A percentile compares a stretch with the other conserved stretches of the same genome.
Conservation (phyloP, 2,113 vertebrate species). For the Syngnathus floridae region DNA sequence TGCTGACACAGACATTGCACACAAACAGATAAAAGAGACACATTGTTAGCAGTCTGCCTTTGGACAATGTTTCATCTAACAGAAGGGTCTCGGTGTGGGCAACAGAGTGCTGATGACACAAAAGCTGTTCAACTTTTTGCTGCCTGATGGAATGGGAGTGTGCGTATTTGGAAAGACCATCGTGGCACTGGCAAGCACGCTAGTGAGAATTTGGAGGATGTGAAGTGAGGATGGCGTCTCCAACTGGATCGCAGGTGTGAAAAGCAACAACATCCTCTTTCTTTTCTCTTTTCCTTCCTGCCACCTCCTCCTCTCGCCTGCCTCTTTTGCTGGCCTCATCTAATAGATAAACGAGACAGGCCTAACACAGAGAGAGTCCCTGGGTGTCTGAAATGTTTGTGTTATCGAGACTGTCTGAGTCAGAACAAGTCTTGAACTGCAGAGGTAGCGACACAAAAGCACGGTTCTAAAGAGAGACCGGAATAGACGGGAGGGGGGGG, state of each 20-base stretch:
- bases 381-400: slow-evolving; percentile 33
- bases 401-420: slow-evolving; percentile 35
- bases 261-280: slow-evolving; percentile 16
- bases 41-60: slow-evolving; percentile 43
- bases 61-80: slow-evolving; percentile 41
- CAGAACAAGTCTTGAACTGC: slow-evolving; percentile 48
- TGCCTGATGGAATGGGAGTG: slow-evolving; percentile 46
- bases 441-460: slow-evolving; percentile 33
- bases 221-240: slow-evolving; percentile 12
- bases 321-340: slow-evolving; percentile 21
- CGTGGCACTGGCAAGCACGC: slow-evolving; percentile 9
- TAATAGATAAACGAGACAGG: slow-evolving; percentile 11
- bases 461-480: slow-evolving; percentile 28
- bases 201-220: slow-evolving; percentile 16
- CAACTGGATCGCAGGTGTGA: slow-evolving; percentile 12
- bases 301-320: slow-evolving; percentile 14
- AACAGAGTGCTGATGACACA: slow-evolving; percentile 37
- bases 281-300: slow-evolving; percentile 4
- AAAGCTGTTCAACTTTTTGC: slow-evolving; percentile 40
- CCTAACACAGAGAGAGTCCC: slow-evolving; percentile 26
- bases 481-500: slow-evolving; percentile 19
- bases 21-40: slow-evolving; percentile 35
- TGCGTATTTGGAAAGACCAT: slow-evolving; percentile 18
- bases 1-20: slow-evolving; percentile 25
- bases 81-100: slow-evolving; percentile 50